These are phyloP conservation scores for Dinocampus coccinellae DNA, from an alignment of 2,888 invertebrate genomes.

Conservation along the genomic window DNA sequence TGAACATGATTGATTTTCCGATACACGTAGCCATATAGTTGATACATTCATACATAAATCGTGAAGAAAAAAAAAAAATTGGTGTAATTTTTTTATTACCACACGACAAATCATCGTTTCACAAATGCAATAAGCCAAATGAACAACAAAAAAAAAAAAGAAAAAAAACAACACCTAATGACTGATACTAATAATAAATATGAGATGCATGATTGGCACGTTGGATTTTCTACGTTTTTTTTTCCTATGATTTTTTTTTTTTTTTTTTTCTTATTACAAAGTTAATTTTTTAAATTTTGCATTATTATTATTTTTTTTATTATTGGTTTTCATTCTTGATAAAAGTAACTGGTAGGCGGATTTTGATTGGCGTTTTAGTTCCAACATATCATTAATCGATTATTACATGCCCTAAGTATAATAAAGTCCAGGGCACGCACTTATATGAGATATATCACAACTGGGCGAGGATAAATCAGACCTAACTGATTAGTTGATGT, in stretches of 20 bases:
- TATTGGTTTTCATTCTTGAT: not conserved
- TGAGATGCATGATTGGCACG: too few relatives aligned
- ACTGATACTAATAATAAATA: too few relatives aligned
- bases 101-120: conserved; percentile 19
- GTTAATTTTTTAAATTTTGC: not conserved
- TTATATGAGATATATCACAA: conserved; percentile 30
- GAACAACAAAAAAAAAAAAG: too few relatives aligned
- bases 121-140: not conserved
- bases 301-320: not conserved
- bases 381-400: conserved; percentile 14
- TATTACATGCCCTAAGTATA: conserved; percentile 17
- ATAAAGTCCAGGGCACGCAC: conserved; percentile 39
- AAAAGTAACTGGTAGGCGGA: conserved; percentile 21
- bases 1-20: conserved; percentile 7
- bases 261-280: not conserved
- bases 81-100: conserved; percentile 4
- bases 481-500: conserved; percentile 30
- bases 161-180: too few relatives aligned
- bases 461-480: conserved; percentile 34
- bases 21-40: not conserved
- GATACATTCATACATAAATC: not conserved
- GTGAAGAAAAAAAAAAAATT: conserved; percentile 1
- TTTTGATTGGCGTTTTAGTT: conserved; percentile 4
- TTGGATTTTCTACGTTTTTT: too few relatives aligned
- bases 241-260: too few relatives aligned